These are phyloP conservation scores for Eucera pruinosa DNA, from an alignment of 2,888 invertebrate species.

Conservation along the genomic window DNA sequence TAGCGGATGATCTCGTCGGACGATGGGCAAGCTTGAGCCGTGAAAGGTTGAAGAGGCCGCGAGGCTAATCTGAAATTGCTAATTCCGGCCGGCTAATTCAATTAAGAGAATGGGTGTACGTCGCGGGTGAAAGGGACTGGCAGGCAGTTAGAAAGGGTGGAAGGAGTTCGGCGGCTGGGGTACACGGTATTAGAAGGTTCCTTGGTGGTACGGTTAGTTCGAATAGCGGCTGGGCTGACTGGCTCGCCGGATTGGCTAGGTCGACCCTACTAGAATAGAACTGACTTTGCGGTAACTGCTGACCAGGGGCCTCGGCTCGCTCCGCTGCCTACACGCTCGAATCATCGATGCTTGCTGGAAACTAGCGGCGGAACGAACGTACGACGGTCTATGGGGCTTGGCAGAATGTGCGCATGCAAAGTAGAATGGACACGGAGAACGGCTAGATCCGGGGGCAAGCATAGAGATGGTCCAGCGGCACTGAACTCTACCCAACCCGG, in stretches of 20 bases:
- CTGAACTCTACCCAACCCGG: constrained; percentile 31
- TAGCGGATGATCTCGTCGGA: constrained; percentile 50
- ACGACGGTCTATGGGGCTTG: constrained; percentile 58
- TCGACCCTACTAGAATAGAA: constrained; percentile 70
- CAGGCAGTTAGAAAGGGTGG: constrained; percentile 48
- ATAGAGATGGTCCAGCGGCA: constrained; percentile 38
- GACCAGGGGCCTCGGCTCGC: constrained; percentile 73
- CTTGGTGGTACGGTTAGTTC: constrained; percentile 65
- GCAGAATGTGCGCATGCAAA: constrained; percentile 72
- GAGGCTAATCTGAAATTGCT: constrained; percentile 81
- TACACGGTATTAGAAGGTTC: constrained; percentile 67
- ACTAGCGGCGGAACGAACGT: constrained; percentile 64
- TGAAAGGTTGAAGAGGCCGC: constrained; percentile 47
- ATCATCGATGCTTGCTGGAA: constrained; percentile 74
- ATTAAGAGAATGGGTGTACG: constrained; percentile 79
- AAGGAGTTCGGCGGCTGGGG: constrained; percentile 52
- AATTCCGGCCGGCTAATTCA: constrained; percentile 82
- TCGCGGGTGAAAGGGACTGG: constrained; percentile 51
- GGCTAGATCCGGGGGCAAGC: constrained; percentile 26
- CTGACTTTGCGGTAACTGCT: constrained; percentile 80
- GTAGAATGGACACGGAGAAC: constrained; percentile 61
- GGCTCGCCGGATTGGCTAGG: constrained; percentile 62
- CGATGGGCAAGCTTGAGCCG: constrained; percentile 3
- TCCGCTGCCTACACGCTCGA: constrained; percentile 72
- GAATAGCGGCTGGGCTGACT: constrained; percentile 55